Conservation (phyloP, 2,888 invertebrate species). For the Dryobota labecula region DNA sequence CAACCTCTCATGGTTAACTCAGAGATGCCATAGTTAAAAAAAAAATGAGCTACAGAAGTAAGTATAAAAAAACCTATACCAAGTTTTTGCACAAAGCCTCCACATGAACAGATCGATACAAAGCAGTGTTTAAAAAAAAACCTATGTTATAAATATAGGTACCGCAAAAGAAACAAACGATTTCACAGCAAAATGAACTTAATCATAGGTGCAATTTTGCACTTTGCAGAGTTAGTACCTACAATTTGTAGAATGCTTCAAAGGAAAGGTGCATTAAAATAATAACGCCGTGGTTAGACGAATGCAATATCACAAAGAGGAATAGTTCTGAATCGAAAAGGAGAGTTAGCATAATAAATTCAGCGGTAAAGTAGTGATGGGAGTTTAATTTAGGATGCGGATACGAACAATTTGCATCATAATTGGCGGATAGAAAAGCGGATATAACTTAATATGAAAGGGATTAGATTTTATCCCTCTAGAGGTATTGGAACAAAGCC, state of each 20-base stretch:
- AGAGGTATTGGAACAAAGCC: too few relatives aligned
- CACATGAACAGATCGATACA: neutral
- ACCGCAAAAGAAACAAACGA: conserved; percentile 39
- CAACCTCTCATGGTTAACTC: too few relatives aligned
- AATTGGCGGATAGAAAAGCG: conserved; percentile 31
- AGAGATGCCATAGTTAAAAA: too few relatives aligned
- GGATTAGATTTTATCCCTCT: too few relatives aligned
- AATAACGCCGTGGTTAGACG: conserved; percentile 43
- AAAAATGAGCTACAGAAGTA: too few relatives aligned
- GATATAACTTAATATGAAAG: conserved; percentile 32
- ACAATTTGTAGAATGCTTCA: conserved; percentile 31
- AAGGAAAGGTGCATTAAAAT: conserved; percentile 42
- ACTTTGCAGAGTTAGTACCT: conserved; percentile 38
- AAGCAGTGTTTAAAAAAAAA: neutral
- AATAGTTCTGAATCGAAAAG: conserved; percentile 49
- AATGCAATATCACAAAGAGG: conserved; percentile 46
- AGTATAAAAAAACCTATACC: too few relatives aligned
- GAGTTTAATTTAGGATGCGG: conserved; percentile 20
- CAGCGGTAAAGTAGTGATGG: conserved; percentile 55
- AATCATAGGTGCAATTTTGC: conserved; percentile 52
- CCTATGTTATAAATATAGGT: neutral
- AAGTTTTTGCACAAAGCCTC: neutral
- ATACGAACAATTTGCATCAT: conserved; percentile 38
- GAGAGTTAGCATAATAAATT: conserved; percentile 59
- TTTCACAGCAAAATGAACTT: conserved; percentile 47